phyloP scores from a whole-genome alignment of 2,888 invertebrate genomes.

The Sclerodermus sp. region DNA sequence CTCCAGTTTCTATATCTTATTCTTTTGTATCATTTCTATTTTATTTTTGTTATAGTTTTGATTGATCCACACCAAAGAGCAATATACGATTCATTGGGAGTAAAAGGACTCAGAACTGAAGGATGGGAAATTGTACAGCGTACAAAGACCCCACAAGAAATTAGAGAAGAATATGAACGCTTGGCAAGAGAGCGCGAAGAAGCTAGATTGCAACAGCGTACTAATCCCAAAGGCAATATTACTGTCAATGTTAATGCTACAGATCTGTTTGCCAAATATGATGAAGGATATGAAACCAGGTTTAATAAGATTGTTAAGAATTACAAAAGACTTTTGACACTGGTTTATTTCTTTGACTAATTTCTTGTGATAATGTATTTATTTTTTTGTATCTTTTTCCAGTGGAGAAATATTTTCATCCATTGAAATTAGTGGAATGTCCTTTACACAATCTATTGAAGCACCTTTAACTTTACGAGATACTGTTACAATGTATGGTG shows the following conservation, averaged over 20 bases:
- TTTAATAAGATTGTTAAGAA: constrained; percentile 16
- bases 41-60: constrained; percentile 65
- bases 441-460: constrained; percentile 89
- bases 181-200: constrained; percentile 84
- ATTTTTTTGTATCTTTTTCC: constrained; percentile 8
- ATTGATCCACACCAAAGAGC: constrained; percentile 91
- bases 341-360: no score
- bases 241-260: constrained; percentile 90
- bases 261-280: constrained; percentile 85
- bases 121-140: constrained; percentile 95
- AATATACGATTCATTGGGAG: constrained; percentile 83
- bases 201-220: constrained; percentile 81
- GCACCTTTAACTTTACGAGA: constrained; percentile 86
- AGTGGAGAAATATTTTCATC: constrained; percentile 66
- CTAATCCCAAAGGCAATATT: constrained; percentile 88
- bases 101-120: constrained; percentile 88
- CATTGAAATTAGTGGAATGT: constrained; percentile 91
- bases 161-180: constrained; percentile 94
- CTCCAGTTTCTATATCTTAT: no score
- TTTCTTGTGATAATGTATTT: not conserved
- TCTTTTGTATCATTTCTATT: not conserved
- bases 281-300: constrained; percentile 68
- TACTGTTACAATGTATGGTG: constrained; percentile 81
- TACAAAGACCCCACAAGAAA: constrained; percentile 92
- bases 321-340: not conserved